These are phyloP conservation scores for Melolontha melolontha DNA, from an alignment of 2,888 invertebrate species.

Conservation along the genomic window DNA sequence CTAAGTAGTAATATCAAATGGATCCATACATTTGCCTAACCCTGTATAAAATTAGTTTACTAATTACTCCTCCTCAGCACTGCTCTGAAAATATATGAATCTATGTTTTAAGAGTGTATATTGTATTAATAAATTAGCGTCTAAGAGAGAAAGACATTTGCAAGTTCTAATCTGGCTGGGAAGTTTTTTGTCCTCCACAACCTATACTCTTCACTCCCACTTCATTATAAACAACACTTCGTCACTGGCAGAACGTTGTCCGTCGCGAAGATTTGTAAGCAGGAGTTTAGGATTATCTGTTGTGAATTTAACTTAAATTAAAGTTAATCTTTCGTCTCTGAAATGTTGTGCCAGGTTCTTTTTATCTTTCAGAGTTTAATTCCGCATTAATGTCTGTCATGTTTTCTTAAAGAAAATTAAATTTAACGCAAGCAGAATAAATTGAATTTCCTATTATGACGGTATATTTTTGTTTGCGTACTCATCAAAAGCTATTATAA, in stretches of 20 bases:
- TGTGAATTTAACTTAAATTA: constrained; percentile 59
- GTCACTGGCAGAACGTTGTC: constrained; percentile 43
- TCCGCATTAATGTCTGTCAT: no score
- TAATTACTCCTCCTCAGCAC: no score
- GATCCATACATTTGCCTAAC: no score
- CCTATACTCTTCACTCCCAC: constrained; percentile 5
- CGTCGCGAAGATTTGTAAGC: constrained; percentile 54
- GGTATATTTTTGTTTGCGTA: no score
- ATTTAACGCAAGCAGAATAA: no score
- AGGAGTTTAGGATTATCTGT: constrained; percentile 56
- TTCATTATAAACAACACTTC: constrained; percentile 28
- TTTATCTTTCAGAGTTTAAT: constrained; percentile 7
- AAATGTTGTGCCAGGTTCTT: constrained; percentile 6
- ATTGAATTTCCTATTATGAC: no score
- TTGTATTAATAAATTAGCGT: constrained; percentile 12
- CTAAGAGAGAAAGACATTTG: constrained; percentile 25
- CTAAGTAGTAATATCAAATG: no score
- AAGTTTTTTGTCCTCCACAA: constrained; percentile 23
- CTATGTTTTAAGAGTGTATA: no score
- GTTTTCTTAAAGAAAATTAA: no score
- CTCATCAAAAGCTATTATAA: no score
- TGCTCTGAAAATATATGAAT: no score
- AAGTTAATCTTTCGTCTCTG: constrained; percentile 54
- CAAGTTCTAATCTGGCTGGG: constrained; percentile 36
- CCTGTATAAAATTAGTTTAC: no score